Evolutionary conservation across 2,888 invertebrate species (phyloP), one percentile per base, ranked within the genome.

Genomic region (Agrochola macilenta): DNA sequence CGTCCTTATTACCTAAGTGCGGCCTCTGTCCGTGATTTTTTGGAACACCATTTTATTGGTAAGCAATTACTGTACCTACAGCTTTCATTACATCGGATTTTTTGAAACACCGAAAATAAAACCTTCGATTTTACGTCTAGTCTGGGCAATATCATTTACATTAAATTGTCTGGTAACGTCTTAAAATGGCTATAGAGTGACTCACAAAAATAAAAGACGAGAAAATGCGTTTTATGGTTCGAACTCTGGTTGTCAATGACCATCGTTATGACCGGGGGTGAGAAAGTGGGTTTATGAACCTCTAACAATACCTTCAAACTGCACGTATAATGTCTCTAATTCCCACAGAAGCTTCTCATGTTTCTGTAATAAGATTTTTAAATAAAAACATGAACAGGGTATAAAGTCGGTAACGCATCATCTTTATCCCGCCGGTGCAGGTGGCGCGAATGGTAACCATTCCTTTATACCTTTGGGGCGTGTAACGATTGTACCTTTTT

Each of bases 191-290:
- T n/a, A 35, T 70, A 68, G 39, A 83, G 43, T 26, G 57, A 52
- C 26, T 66, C 57, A 49, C 30, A 64, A 49, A 58, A 69, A 69
- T 63, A 81, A 79, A 79, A 43, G 54, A 57, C 72, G 60, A 49
- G 65, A 49, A 73, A 73, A 81, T 74, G 85, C 60, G 60, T 74
- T 86, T 83, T 77, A 82, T 74, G 61, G 30, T 52, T 52, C 14
- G 23, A 58, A 69, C 52, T 66, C 63, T 43, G 54, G 26, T 74
- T 63, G 54, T 74, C 70, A 64, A 74, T 74, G 68, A 49, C 46
- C 46, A 54, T 52, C 63, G 39, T 76, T 63, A 82, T 75, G 30
- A 20, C 61, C 20, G 23, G 14, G 14, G 39, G 35, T 46, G 26
- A 30, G 54, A 52, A 66, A 58, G 4, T 61, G 52, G 39, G 43